Conservation (phyloP, 1,140 invertebrate species). For the Coelopa frigida region DNA sequence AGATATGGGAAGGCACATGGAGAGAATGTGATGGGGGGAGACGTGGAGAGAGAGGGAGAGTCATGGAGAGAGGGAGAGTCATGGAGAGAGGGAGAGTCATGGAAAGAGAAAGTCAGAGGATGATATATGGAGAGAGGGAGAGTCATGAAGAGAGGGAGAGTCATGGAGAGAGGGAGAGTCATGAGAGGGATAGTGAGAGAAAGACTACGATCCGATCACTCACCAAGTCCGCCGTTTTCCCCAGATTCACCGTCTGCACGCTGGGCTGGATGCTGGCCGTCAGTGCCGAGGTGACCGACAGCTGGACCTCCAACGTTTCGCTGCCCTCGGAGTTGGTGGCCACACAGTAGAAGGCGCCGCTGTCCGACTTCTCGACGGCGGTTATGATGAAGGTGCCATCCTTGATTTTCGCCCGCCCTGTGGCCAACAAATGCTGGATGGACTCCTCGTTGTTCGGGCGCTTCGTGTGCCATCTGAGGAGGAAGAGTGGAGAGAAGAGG, state of each 20-base stretch:
- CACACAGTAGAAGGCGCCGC: constrained; percentile 49
- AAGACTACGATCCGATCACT: constrained; percentile 31
- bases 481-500: neutral
- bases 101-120: neutral
- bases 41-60: neutral
- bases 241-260: constrained; percentile 50
- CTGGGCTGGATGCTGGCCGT: constrained; percentile 48
- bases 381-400: constrained; percentile 51
- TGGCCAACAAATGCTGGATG: constrained; percentile 45
- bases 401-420: constrained; percentile 46
- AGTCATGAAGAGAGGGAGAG: too few species aligned
- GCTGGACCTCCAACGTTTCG: constrained; percentile 49
- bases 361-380: constrained; percentile 48
- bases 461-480: constrained; percentile 47
- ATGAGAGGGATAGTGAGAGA: too few species aligned
- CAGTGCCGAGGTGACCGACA: constrained; percentile 48
- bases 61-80: too few species aligned
- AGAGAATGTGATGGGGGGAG: neutral
- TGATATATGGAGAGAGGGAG: too few species aligned
- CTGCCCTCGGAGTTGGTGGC: constrained; percentile 51
- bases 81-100: too few species aligned
- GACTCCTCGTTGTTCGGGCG: constrained; percentile 47
- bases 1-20: too few species aligned
- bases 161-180: too few species aligned
- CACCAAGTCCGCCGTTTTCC: constrained; percentile 51